Base-by-base conservation (phyloP, 2,888 invertebrate genomes). In the Arge pagana region DNA sequence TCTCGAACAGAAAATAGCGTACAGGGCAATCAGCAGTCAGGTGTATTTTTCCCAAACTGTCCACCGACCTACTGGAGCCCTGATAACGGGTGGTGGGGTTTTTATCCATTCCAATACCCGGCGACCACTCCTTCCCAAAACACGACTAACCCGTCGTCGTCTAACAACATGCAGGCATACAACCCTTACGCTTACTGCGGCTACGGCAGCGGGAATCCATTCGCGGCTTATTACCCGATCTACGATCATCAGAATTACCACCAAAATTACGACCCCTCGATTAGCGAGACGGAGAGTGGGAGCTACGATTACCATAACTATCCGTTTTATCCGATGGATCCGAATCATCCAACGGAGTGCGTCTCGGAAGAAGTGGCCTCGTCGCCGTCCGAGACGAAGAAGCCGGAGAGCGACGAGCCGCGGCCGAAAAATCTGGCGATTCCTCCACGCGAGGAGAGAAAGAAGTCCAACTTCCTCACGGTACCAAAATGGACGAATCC, bases 21-120 rank as follows among this genome's bases (percentile, higher is more conserved):
- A 62, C 66, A 66, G 64, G 68, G 62, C 65, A 70, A 70, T 71
- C 74, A 71, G 67, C 67, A 72, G 61, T 45, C 45, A 21, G 64
- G 61, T 63, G 48, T 70, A 58, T 64, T 62, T 62, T 63, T 33
- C 33, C 45, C 33, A 45, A 45, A 60, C 37, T 61, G 67, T 43
- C 64, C 52, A 65, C 67, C 51, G 65, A 50, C 57, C 23, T 63
- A 60, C 21, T 67, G 63, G 62, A 59, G 63, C 53, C 63, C 67
- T 15, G 65, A 70, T 21, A 57, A 53, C 21, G 58, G 54, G 54
- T 67, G 68, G 59, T 72, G 67, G 71, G 54, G 62, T 39, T 71
- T 64, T 15, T 59, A 58, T 40, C 67, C 70, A 1, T 21, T 65
- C 8, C 52, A 61, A 3, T 63, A 62, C 31, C n/a, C n/a, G n/a